Percentiles rank a stretch among this genome's conserved stretches.
phyloP scores from a whole-genome alignment of 2,797 vertebrate species.

The Xiphophorus birchmanni region DNA sequence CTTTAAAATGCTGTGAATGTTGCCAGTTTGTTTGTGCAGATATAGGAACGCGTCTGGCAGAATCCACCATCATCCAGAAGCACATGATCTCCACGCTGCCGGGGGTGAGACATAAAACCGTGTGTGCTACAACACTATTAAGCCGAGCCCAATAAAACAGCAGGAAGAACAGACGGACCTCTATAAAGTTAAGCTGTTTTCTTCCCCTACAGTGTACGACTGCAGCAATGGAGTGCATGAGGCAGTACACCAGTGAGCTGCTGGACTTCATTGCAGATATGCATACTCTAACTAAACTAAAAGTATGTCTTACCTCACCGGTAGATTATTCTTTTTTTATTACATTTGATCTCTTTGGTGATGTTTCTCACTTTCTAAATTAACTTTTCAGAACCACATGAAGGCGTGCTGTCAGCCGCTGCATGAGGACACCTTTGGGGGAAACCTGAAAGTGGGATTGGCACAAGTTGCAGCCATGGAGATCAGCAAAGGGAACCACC shows the following conservation, averaged over 20 bases:
- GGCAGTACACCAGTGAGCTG: constrained; percentile 94
- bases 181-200: constrained; percentile 57
- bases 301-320: constrained; percentile 80
- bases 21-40: constrained; percentile 97
- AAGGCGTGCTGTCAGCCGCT: constrained; percentile 98
- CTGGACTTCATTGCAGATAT: constrained; percentile 99
- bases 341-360: neutral
- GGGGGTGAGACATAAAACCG: constrained; percentile 85
- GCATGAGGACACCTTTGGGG: constrained; percentile 98
- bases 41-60: constrained; percentile 94
- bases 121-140: constrained; percentile 58
- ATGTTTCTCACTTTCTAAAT: constrained; percentile 3
- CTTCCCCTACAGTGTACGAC: constrained; percentile 89
- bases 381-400: constrained; percentile 91
- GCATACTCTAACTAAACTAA: constrained; percentile 97
- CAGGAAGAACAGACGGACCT: constrained; percentile 44
- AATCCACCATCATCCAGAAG: constrained; percentile 98
- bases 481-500: constrained; percentile 96
- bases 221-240: constrained; percentile 97
- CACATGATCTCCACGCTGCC: constrained; percentile 96
- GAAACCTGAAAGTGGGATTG: constrained; percentile 97
- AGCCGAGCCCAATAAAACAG: constrained; percentile 64
- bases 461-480: constrained; percentile 99
- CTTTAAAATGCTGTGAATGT: constrained; percentile 36
- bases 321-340: neutral